Conservation (phyloP, 2,888 invertebrate species). For the Blastobasis adustella region DNA sequence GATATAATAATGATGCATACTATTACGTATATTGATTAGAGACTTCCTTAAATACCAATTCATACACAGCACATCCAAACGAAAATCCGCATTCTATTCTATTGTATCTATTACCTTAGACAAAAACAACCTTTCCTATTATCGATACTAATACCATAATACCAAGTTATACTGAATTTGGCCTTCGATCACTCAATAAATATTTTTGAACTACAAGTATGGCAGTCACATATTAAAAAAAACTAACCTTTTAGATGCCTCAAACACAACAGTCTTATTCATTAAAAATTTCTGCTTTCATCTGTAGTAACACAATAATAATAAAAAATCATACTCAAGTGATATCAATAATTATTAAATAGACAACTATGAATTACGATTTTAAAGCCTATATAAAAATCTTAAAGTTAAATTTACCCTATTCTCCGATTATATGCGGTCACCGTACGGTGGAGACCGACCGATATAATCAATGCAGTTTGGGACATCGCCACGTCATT, state of each 20-base stretch:
- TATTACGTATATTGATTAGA: not conserved
- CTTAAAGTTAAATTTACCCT: constrained; percentile 51
- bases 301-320: not conserved
- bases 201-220: not conserved
- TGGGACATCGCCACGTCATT: no score
- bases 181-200: not conserved
- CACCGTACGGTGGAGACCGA: constrained; percentile 3
- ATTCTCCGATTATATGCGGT: constrained; percentile 63
- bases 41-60: not conserved
- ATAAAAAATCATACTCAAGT: not conserved
- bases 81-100: no score
- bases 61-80: not conserved
- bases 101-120: no score
- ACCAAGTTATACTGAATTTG: constrained; percentile 1
- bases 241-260: not conserved
- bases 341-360: constrained; percentile 19
- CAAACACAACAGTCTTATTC: not conserved
- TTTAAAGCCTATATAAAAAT: constrained; percentile 59
- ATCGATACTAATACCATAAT: constrained; percentile 5
- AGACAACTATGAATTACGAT: constrained; percentile 42
- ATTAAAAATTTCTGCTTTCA: not conserved
- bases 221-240: not conserved
- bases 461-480: constrained; percentile 49
- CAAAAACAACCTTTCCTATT: no score
- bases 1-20: constrained; percentile 29